Evolutionary conservation across 2,888 invertebrate genomes (phyloP), one percentile per base, ranked within the genome.

Genomic region (Stegana nigrithorax): DNA sequence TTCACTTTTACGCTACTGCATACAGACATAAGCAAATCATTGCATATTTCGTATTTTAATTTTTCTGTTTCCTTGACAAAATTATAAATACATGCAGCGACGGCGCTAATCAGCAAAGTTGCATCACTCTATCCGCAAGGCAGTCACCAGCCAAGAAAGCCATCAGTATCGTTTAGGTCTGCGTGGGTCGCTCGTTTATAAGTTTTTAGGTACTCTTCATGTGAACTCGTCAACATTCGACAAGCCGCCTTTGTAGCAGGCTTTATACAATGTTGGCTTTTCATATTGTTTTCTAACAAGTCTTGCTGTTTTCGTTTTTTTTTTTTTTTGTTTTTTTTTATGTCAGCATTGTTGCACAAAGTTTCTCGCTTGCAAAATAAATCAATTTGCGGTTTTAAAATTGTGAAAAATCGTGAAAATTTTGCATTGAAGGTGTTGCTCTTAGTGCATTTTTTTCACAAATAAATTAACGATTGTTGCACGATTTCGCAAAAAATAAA

Each of bases 321-420:
- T 63, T 51, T 14, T 45, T 36, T 45, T 36, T n/a, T 26, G 45
- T 32, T 56, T 39, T 63, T 47, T 42, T 59, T 29, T 32, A 23
- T 56, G 55, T 58, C 64, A 60, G 32, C 67, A 65, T 65, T 44
- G 64, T 68, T 66, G 69, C 65, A 67, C 65, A 73, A 76, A 74
- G 76, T 75, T 75, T 32, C 53, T 55, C 21, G 53, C 53, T 55
- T 55, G 53, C 36, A 23, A 55, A 55, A 55, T 55, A 55, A n/a
- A 17, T 55, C 53, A 55, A 55, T 55, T 55, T 55, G 53, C 53
- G 36, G 53, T 36, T 36, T 29, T 25, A 4, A 55, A 39, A 39
- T 39, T 39, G 39, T 55, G 21, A 55, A 47, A 47, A 55, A 55
- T 55, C 53, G 53, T 55, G 53, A 36, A 23, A 23, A 10, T 53